Evolutionary conservation across 2,888 invertebrate genomes (phyloP), one percentile per base, ranked within the genome.

Genomic region (Perdita meconis): DNA sequence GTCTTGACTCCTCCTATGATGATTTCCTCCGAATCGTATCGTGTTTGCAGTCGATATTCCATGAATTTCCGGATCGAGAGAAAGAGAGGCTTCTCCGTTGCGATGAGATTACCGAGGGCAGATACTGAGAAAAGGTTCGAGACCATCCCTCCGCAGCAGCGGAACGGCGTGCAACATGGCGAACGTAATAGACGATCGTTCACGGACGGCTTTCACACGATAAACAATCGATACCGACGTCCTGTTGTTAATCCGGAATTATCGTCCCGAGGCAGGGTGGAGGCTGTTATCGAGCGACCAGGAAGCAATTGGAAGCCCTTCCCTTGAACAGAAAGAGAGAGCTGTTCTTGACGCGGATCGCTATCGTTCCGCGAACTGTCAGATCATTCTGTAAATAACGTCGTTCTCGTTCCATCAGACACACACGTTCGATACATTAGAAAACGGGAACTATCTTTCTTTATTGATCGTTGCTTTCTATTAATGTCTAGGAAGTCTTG

Each of bases 171-270:
- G 76, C 73, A 71, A 53, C 72, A 73, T 81, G 66, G 76, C 80
- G 68, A 60, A 74, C 75, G 82, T 82, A 84, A 84, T 83, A 63
- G 77, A 76, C 78, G 84, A 84, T 84, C 81, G 78, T 81, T 84
- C 84, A 70, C 73, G 83, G 64, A 71, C 71, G 72, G 80, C 72
- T 86, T 86, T 86, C 86, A 76, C 82, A 86, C 85, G 86, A 85
- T 84, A 82, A 86, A 85, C 83, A 85, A 86, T 86, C 86, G 85
- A 79, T 83, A 82, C 69, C 77, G 68, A 81, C 81, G 78, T 85
- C 80, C 79, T 79, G 86, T 79, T 84, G 81, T 86, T 86, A 80
- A 81, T 86, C 79, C 75, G 68, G 67, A 77, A 84, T 85, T 84
- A 80, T 86, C 83, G 80, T 82, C 76, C 78, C 57, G 79, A 69